Conservation (phyloP, 2,113 vertebrate genomes). For the Alexandromys fortis region DNA sequence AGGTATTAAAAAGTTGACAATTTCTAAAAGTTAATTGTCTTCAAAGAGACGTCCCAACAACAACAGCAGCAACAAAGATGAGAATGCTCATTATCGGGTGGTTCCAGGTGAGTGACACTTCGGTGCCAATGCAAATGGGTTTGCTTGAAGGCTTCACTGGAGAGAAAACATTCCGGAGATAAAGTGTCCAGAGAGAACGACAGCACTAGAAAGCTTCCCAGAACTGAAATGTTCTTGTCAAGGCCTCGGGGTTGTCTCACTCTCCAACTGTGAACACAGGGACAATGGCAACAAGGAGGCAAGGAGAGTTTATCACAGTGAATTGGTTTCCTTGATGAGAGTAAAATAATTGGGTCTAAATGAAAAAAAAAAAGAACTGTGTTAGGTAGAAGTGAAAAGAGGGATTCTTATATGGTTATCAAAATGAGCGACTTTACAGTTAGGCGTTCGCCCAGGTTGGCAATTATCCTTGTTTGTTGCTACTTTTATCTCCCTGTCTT, state of each 20-base stretch:
- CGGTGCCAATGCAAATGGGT: not conserved
- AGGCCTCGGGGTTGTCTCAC: not conserved
- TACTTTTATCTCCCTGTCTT: not conserved
- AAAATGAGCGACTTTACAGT: conserved; percentile 21
- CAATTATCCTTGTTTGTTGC: not conserved
- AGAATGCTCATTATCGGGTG: conserved; percentile 5
- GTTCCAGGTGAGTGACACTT: conserved; percentile 32
- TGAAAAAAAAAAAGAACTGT: not conserved
- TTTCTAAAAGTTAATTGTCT: not conserved
- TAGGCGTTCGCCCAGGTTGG: not conserved
- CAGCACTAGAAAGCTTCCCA: not conserved
- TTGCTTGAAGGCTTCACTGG: conserved; percentile 11
- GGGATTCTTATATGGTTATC: not conserved
- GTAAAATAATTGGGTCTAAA: conserved; percentile 12
- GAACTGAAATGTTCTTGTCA: not conserved
- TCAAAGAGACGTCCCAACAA: conserved; percentile 45
- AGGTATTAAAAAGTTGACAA: not conserved
- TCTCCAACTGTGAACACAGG: not conserved
- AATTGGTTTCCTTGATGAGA: conserved; percentile 47
- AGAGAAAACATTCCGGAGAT: conserved; percentile 19
- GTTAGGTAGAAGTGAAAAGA: not conserved
- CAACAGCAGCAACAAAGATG: not conserved
- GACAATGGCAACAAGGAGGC: not conserved
- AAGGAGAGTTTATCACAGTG: not conserved
- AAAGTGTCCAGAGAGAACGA: not conserved